Percentiles rank a stretch among this genome's conserved stretches.
Evolutionary conservation across 2,888 invertebrate species (phyloP).

Genomic region (Noctuana brunneofusca): DNA sequence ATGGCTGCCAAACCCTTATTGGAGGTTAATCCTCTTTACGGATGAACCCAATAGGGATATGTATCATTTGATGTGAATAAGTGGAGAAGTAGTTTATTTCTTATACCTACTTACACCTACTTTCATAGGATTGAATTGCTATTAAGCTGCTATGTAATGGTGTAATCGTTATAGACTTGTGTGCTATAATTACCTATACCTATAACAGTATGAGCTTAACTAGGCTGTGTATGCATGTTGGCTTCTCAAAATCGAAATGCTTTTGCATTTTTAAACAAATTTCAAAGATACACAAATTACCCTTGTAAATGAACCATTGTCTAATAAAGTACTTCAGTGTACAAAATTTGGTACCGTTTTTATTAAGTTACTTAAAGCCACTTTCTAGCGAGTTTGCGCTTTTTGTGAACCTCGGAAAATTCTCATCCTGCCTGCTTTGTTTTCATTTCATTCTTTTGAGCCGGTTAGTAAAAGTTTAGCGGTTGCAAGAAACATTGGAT

Average conservation of each 20-base stretch:
- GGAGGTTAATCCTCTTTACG: conserved; percentile 25
- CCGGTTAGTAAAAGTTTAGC: conserved; percentile 35
- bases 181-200: no score
- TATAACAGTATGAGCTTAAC: no score
- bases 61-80: background rate
- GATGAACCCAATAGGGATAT: conserved; percentile 20
- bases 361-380: conserved; percentile 36
- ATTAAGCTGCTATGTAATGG: no score
- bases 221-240: no score
- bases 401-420: conserved; percentile 35
- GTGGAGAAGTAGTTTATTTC: conserved; percentile 8
- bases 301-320: conserved; percentile 5
- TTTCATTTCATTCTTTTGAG: conserved; percentile 41
- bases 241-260: no score
- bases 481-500: conserved; percentile 30
- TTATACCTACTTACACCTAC: background rate
- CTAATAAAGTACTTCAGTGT: background rate
- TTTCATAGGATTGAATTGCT: background rate
- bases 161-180: no score
- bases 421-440: conserved; percentile 34
- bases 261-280: no score
- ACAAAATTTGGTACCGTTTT: conserved; percentile 5
- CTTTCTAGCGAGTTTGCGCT: conserved; percentile 36
- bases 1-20: conserved; percentile 8
- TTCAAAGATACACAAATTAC: background rate